These are phyloP conservation scores for Hypercompe scribonia DNA, from an alignment of 2,888 invertebrate genomes.

Conservation along the genomic window DNA sequence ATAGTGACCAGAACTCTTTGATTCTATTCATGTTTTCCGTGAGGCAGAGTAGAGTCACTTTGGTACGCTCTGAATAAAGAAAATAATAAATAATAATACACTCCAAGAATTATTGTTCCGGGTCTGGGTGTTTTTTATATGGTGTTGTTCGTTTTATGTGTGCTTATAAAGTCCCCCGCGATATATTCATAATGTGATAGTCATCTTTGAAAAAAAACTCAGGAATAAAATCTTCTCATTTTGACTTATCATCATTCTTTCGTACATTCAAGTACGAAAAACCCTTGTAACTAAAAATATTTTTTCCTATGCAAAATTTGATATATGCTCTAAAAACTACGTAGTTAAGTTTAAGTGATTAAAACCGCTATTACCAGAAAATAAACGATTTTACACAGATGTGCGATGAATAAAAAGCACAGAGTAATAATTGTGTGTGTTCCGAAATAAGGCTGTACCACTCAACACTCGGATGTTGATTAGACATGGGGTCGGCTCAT, in stretches of 20 bases:
- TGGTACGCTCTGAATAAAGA: no score
- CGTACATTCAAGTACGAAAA: neutral
- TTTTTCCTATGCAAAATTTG: neutral
- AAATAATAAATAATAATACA: no score
- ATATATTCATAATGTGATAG: no score
- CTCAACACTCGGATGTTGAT: constrained; percentile 57
- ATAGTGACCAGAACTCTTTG: no score
- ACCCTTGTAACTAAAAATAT: neutral
- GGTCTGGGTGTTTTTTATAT: no score
- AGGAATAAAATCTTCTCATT: neutral
- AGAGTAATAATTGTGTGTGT: constrained; percentile 31
- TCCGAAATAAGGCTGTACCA: constrained; percentile 37
- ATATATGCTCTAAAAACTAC: neutral
- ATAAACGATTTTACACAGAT: constrained; percentile 10
- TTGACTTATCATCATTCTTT: neutral
- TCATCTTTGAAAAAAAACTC: neutral
- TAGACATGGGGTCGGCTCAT: constrained; percentile 63
- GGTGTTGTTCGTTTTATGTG: no score
- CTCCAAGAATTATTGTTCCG: no score
- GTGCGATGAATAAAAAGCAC: constrained; percentile 12
- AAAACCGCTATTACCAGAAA: neutral
- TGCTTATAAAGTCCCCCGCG: no score
- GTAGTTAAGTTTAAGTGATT: neutral
- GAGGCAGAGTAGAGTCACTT: no score
- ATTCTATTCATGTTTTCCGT: no score